A percentile compares a stretch with the other conserved stretches of the same genome.
phyloP scores from a whole-genome alignment of 2,113 vertebrate genomes.

The Coturnix japonica region DNA sequence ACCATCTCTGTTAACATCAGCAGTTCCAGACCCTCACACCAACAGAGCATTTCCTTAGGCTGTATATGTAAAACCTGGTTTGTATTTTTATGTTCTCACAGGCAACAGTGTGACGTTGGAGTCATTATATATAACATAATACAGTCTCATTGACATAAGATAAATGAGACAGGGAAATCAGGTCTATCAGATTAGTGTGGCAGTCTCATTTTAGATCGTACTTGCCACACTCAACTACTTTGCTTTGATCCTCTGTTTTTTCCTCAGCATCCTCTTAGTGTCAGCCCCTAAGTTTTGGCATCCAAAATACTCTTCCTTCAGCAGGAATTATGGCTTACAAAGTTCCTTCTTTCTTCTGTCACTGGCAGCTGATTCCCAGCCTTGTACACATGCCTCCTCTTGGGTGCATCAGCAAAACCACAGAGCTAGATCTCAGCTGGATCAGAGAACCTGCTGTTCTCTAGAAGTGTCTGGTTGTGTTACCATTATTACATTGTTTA shows the following conservation, averaged over 20 bases:
- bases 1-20: neutral
- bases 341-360: neutral
- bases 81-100: neutral
- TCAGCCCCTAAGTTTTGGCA: neutral
- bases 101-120: neutral
- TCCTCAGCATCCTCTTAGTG: neutral
- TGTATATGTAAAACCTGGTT: neutral
- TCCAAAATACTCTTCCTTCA: neutral
- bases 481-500: neutral
- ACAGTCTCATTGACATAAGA: neutral
- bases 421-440: neutral
- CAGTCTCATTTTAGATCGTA: neutral
- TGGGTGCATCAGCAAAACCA: neutral
- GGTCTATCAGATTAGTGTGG: neutral
- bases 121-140: neutral
- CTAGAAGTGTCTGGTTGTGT: neutral
- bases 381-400: neutral
- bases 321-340: neutral
- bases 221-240: neutral
- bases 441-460: neutral
- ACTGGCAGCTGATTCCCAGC: neutral
- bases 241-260: neutral
- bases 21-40: neutral
- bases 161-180: neutral
- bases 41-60: neutral